phyloP scores from a whole-genome alignment of 2,797 vertebrate genomes.

The Cygnus olor region DNA sequence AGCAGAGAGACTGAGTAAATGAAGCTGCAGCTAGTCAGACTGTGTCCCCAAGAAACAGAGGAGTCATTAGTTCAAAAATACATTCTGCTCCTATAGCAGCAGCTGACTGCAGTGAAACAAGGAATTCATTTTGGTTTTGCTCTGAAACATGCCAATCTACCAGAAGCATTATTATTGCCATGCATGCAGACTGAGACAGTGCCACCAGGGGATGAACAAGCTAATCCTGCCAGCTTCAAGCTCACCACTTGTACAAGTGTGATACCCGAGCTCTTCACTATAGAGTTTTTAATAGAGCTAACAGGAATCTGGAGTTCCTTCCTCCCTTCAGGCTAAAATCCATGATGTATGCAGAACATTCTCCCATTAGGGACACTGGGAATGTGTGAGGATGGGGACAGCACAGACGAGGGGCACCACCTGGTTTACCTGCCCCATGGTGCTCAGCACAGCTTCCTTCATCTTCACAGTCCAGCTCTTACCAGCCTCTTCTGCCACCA shows the following conservation, averaged over 20 bases:
- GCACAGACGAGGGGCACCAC: not conserved
- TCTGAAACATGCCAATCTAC: not conserved
- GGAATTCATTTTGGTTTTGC: not conserved
- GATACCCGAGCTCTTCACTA: not conserved
- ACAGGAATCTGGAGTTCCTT: not conserved
- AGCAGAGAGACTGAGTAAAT: not conserved
- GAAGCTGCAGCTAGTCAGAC: not conserved
- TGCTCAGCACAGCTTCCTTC: not conserved
- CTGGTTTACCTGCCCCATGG: fast-evolving
- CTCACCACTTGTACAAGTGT: fast-evolving
- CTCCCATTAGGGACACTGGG: not conserved
- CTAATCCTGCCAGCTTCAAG: not conserved
- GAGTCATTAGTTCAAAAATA: not conserved
- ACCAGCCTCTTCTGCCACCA: not conserved
- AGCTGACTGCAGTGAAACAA: not conserved
- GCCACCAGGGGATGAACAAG: not conserved
- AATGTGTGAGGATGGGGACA: not conserved
- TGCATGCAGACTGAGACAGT: not conserved
- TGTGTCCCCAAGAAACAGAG: not conserved
- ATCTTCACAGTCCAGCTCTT: not conserved
- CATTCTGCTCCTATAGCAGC: not conserved
- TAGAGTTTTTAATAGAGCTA: not conserved
- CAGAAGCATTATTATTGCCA: not conserved
- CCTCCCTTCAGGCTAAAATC: not conserved
- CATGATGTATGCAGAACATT: not conserved